These are phyloP conservation scores for Ctena decussata DNA, from an alignment of 2,888 invertebrate species.

Conservation along the genomic window DNA sequence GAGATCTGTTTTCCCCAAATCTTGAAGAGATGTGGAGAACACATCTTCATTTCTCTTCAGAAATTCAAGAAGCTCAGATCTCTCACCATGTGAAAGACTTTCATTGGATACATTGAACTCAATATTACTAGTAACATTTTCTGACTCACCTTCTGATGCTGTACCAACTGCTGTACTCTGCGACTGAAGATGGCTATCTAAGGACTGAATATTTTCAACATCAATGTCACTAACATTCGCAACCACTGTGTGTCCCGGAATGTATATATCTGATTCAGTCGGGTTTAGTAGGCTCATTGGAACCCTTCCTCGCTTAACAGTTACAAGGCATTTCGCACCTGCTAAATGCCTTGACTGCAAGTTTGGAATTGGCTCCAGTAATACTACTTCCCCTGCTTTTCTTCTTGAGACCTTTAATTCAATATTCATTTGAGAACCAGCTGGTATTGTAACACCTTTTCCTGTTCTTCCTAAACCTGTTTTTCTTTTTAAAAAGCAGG, in stretches of 20 bases:
- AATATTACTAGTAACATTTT: conserved; percentile 9
- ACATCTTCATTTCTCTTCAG: not conserved
- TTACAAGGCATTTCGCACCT: conserved; percentile 10
- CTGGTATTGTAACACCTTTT: not conserved
- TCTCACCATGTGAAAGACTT: not conserved
- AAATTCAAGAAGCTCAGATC: not conserved
- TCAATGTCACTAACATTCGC: conserved; percentile 9
- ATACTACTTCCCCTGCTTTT: not conserved
- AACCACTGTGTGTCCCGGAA: conserved; percentile 6
- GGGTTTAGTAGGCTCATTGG: not conserved
- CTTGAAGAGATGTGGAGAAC: conserved; percentile 5
- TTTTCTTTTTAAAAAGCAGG: not conserved
- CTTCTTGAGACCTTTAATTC: not conserved
- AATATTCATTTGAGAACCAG: not conserved
- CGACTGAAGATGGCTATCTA: not conserved
- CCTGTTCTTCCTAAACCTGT: not conserved
- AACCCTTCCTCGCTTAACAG: not conserved
- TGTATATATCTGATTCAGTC: not conserved
- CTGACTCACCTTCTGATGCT: not conserved
- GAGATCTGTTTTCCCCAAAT: conserved; percentile 4
- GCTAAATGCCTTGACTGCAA: not conserved
- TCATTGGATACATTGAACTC: not conserved
- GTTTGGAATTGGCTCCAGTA: not conserved
- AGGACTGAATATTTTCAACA: not conserved
- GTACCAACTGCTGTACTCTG: not conserved